These are phyloP conservation scores for Norana najaformis DNA, from an alignment of 2,888 invertebrate species.

Conservation along the genomic window DNA sequence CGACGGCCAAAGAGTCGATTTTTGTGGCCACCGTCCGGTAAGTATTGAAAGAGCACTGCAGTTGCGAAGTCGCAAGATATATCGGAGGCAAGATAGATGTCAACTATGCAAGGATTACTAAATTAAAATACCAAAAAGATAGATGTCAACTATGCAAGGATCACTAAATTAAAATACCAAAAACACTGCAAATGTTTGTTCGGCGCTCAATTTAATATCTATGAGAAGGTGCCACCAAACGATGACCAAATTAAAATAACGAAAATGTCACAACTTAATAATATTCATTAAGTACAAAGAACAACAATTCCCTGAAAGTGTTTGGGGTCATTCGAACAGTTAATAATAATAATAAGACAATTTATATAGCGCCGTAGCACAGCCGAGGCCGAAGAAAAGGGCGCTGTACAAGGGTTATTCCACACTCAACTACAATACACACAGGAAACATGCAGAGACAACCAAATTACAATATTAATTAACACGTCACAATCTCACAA, in stretches of 20 bases:
- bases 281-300: not conserved
- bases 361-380: too few relatives aligned
- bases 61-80: not conserved
- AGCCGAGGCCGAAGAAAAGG: too few relatives aligned
- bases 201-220: not conserved
- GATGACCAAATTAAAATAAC: not conserved
- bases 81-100: not conserved
- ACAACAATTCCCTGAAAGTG: not conserved
- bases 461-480: not conserved
- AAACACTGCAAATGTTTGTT: not conserved
- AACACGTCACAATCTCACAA: not conserved
- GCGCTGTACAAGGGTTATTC: not conserved
- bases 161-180: not conserved
- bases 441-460: not conserved
- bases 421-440: not conserved
- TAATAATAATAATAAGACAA: too few relatives aligned
- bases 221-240: not conserved
- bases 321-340: not conserved
- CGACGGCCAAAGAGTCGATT: not conserved
- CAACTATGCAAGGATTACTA: not conserved
- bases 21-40: not conserved
- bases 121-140: not conserved
- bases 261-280: not conserved
- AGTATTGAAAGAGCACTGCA: not conserved
- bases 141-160: not conserved